Base-by-base conservation (phyloP, 2,888 invertebrate species). In the Diarsia brunnea region DNA sequence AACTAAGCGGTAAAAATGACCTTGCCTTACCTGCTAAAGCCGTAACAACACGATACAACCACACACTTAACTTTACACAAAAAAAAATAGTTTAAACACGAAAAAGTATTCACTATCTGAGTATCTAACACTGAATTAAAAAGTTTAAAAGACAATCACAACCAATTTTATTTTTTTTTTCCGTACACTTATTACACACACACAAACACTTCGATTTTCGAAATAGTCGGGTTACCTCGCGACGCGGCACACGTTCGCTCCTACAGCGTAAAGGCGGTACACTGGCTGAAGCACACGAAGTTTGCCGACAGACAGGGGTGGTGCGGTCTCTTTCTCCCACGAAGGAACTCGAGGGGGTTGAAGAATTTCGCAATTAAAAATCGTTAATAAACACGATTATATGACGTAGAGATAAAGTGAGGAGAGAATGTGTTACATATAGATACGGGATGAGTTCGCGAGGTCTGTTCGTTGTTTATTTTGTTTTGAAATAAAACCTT, bases 361-460 rank as follows among this genome's bases (percentile, higher is more conserved):
- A 90, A 86, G 87, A 90, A 91, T 90, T 92, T 89, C 74, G 87
- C 90, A 91, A 91, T 91, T 91, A 90, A 89, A 91, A 92, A 90
- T 91, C 91, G 89, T 91, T 91, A 89, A 88, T 89, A 91, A 90
- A 91, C 89, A 90, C 76, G 86, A 89, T 90, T 88, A 88, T 79
- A 85, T 81, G 80, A 80, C 79, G 82, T 82, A 75, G 76, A 76
- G 75, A 86, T 87, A 79, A 88, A 82, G 64, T 77, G 73, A 71
- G 69, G 78, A 69, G 75, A 79, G 55, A 79, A 88, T 85, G 69
- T 82, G 80, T 60, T 78, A 82, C 70, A 75, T 70, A 79, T 65
- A 67, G 75, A 86, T 77, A 75, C 16, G 55, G 8, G 60, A 69
- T 55, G 61, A 61, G 68, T 77, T 58, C 61, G 60, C 27, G 61